Evolutionary conservation across 2,888 invertebrate genomes (phyloP).

Genomic region (Pheosia tremula): DNA sequence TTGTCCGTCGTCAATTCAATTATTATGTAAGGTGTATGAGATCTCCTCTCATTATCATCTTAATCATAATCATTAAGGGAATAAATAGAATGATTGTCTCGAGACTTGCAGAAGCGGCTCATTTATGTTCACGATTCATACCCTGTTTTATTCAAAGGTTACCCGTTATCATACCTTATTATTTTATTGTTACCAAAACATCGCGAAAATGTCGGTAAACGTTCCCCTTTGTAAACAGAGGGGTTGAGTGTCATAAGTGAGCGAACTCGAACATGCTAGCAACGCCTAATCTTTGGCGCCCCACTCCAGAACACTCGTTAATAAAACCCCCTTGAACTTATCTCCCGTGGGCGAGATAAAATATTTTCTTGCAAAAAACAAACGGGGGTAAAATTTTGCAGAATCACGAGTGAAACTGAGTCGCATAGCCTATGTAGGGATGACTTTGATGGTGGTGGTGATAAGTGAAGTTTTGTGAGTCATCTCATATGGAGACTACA

Average conservation of each 20-base stretch:
- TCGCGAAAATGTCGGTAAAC: constrained; percentile 28
- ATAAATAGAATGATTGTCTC: background rate
- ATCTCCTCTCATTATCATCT: too few relatives aligned
- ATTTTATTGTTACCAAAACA: constrained; percentile 24
- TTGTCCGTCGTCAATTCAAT: too few relatives aligned
- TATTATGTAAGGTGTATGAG: too few relatives aligned
- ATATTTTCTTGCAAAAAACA: constrained; percentile 64
- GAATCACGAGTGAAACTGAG: constrained; percentile 42
- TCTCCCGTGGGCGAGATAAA: constrained; percentile 68
- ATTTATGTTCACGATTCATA: background rate
- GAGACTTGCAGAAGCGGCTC: background rate
- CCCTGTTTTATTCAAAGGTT: constrained; percentile 5
- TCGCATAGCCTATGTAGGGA: too few relatives aligned
- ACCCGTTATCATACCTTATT: constrained; percentile 29
- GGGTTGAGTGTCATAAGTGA: constrained; percentile 55
- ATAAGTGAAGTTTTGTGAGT: background rate
- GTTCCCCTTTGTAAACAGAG: constrained; percentile 39
- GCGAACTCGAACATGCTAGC: constrained; percentile 61
- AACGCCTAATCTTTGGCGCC: constrained; percentile 62
- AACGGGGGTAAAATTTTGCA: constrained; percentile 53
- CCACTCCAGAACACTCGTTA: constrained; percentile 72
- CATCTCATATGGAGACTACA: background rate
- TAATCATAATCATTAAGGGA: too few relatives aligned
- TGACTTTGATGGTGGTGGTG: background rate
- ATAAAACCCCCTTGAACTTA: constrained; percentile 70